A percentile compares a stretch with the other conserved stretches of the same genome.
Conservation (phyloP, 2,888 invertebrate genomes). For the Eupithecia centaureata region DNA sequence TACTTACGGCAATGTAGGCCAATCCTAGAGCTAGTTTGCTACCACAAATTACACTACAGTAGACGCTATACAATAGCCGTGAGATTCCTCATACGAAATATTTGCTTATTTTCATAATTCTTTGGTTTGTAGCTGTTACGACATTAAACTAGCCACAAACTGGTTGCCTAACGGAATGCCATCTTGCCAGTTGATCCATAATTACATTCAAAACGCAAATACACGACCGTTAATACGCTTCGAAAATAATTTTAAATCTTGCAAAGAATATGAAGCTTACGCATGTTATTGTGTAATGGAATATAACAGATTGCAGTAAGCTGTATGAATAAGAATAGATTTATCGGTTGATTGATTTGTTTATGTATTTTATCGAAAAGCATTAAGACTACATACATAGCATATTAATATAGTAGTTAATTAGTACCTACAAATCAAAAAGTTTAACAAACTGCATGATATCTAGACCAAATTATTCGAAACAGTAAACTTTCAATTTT, state of each 20-base stretch:
- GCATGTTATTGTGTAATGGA: neutral
- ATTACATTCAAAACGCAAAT: slow-evolving; percentile 33
- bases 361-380: too few relatives aligned
- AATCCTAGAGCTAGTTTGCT: neutral
- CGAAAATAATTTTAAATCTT: slow-evolving; percentile 3
- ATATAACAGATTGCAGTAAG: neutral
- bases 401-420: too few relatives aligned
- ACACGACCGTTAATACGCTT: slow-evolving; percentile 24
- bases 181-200: slow-evolving; percentile 31
- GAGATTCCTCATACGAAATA: slow-evolving; percentile 16
- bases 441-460: too few relatives aligned
- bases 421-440: neutral
- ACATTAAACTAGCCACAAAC: slow-evolving; percentile 33
- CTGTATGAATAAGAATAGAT: too few relatives aligned
- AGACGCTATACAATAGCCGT: slow-evolving; percentile 2
- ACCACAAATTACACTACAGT: neutral
- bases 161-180: slow-evolving; percentile 41
- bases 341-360: too few relatives aligned
- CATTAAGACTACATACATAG: too few relatives aligned
- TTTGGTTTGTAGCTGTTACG: slow-evolving; percentile 39
- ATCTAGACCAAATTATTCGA: too few relatives aligned
- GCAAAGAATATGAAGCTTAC: neutral
- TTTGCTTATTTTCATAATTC: slow-evolving; percentile 36
- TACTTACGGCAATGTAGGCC: neutral
- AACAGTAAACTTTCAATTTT: too few relatives aligned